These are phyloP conservation scores for Balaeniceps rex DNA, from an alignment of 2,113 vertebrate genomes.

Conservation along the genomic window DNA sequence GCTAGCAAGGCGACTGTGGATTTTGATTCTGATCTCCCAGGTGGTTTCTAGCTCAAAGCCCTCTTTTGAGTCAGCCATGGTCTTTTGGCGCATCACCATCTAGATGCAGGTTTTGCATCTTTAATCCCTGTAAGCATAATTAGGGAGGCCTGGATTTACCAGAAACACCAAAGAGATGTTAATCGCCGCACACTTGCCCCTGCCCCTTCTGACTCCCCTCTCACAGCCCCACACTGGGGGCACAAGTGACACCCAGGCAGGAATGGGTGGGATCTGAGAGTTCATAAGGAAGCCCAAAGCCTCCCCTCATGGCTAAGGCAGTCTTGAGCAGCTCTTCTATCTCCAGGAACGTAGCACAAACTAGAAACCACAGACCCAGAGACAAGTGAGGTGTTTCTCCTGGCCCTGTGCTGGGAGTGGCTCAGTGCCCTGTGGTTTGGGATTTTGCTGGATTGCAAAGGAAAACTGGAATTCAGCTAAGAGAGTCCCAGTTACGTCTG, in stretches of 20 bases:
- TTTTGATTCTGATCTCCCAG: neutral
- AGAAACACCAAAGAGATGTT: neutral
- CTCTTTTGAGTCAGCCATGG: neutral
- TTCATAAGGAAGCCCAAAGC: neutral
- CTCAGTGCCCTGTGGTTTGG: neutral
- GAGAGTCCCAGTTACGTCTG: rapidly evolving
- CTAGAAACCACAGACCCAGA: neutral
- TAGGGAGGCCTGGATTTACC: neutral
- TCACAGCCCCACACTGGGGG: neutral
- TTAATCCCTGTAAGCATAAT: neutral
- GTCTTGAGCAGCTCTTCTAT: neutral
- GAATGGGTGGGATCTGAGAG: neutral
- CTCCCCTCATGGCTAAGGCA: neutral
- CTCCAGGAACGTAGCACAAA: neutral
- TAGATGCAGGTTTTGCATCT: neutral
- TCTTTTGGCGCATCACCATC: neutral
- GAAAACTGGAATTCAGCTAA: neutral
- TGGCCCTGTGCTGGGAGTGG: neutral
- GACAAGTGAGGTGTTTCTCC: neutral
- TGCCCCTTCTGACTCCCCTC: neutral
- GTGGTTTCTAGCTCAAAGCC: neutral
- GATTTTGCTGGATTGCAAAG: neutral
- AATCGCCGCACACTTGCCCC: neutral
- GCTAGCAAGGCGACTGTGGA: neutral
- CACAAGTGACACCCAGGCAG: neutral